Evolutionary conservation across 2,113 vertebrate species (phyloP).

Genomic region (Macheiramphus alcinus): DNA sequence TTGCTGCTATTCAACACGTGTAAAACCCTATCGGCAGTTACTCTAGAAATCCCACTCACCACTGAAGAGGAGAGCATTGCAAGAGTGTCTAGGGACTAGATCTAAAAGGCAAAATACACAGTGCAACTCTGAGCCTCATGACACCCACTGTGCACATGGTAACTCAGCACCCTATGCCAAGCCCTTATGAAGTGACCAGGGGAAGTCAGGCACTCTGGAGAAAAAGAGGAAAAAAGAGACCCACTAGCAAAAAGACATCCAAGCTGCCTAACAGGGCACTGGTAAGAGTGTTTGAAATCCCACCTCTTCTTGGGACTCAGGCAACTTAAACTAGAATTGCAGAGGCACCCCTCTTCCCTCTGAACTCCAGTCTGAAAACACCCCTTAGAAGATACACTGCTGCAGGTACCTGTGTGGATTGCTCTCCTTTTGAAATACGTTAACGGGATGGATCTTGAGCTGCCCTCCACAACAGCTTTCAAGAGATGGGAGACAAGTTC

Average conservation of each 20-base stretch:
- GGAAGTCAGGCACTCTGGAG: background rate
- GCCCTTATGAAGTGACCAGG: fast-evolving
- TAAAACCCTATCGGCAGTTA: background rate
- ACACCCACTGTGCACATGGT: fast-evolving
- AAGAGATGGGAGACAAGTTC: background rate
- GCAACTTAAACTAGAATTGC: background rate
- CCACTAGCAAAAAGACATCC: background rate
- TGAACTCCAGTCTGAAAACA: background rate
- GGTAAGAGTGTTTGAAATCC: background rate
- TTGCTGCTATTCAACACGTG: fast-evolving
- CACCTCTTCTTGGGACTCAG: background rate
- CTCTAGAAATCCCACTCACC: background rate
- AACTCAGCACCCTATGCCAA: background rate
- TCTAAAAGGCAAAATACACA: background rate
- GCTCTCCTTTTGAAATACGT: background rate
- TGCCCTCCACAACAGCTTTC: background rate
- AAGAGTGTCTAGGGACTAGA: background rate
- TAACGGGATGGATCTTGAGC: fast-evolving
- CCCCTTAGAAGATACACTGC: background rate
- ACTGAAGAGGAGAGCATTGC: background rate
- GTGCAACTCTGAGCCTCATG: background rate
- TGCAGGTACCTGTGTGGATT: background rate
- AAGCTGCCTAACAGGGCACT: background rate
- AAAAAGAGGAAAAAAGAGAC: background rate
- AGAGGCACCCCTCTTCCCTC: background rate